These are phyloP conservation scores for Vulpes lagopus DNA, from an alignment of 2,113 vertebrate species.

Conservation along the genomic window DNA sequence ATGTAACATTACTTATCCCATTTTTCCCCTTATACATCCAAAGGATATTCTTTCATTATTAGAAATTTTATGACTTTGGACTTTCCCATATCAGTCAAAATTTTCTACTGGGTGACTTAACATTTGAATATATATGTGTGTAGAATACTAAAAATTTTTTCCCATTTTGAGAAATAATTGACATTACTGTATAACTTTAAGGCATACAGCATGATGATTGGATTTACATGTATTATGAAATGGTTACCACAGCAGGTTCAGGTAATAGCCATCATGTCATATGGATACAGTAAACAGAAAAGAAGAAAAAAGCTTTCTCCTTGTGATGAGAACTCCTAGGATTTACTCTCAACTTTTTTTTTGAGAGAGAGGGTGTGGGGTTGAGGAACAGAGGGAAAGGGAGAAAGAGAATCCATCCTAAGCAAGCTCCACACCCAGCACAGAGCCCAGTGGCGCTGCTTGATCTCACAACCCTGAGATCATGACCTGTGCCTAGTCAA, in stretches of 20 bases:
- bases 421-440: neutral
- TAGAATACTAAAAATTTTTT: neutral
- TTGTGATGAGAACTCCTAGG: neutral
- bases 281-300: neutral
- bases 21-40: neutral
- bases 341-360: neutral
- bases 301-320: neutral
- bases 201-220: neutral
- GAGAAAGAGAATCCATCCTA: neutral
- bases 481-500: neutral
- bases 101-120: neutral
- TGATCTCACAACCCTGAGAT: neutral
- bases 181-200: neutral
- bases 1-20: neutral
- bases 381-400: neutral
- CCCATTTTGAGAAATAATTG: neutral
- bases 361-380: neutral
- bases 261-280: neutral
- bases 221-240: neutral
- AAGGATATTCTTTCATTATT: neutral
- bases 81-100: neutral
- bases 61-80: constrained; percentile 16
- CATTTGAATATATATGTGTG: neutral
- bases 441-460: neutral
- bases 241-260: neutral